These are phyloP conservation scores for Valencia hispanica DNA, from an alignment of 2,797 vertebrate species.

Conservation along the genomic window DNA sequence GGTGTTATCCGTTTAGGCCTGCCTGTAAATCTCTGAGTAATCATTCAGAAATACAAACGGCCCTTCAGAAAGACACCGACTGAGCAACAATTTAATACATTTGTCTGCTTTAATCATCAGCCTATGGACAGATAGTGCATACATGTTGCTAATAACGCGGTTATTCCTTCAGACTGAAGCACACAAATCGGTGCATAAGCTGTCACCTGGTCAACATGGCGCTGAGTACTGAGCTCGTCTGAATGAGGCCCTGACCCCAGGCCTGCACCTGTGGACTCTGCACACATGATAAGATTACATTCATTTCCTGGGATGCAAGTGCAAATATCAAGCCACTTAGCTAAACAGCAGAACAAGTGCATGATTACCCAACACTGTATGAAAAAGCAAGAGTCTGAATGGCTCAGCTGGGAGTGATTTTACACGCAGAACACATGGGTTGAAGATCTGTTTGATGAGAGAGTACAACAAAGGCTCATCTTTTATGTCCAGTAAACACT, in stretches of 20 bases:
- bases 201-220: neutral
- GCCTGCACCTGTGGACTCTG: conserved; percentile 78
- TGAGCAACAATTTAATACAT: neutral
- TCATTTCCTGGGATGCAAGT: conserved; percentile 37
- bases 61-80: neutral
- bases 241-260: conserved; percentile 59
- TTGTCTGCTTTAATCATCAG: conserved; percentile 3
- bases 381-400: neutral
- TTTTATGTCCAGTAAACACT: conserved; percentile 27
- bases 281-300: conserved; percentile 82
- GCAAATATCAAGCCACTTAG: conserved; percentile 39
- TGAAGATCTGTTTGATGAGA: conserved; percentile 6
- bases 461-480: neutral
- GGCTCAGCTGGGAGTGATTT: neutral
- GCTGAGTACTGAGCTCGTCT: conserved; percentile 35
- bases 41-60: neutral
- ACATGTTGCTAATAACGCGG: conserved; percentile 19
- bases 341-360: conserved; percentile 35
- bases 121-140: neutral
- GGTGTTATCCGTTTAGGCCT: neutral
- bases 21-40: neutral
- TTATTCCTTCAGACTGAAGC: conserved; percentile 5
- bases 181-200: neutral
- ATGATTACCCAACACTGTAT: conserved; percentile 18
- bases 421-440: neutral